Evolutionary conservation across 2,888 invertebrate genomes (phyloP), one percentile per base, ranked within the genome.

Genomic region (Parasteatoda lunata): DNA sequence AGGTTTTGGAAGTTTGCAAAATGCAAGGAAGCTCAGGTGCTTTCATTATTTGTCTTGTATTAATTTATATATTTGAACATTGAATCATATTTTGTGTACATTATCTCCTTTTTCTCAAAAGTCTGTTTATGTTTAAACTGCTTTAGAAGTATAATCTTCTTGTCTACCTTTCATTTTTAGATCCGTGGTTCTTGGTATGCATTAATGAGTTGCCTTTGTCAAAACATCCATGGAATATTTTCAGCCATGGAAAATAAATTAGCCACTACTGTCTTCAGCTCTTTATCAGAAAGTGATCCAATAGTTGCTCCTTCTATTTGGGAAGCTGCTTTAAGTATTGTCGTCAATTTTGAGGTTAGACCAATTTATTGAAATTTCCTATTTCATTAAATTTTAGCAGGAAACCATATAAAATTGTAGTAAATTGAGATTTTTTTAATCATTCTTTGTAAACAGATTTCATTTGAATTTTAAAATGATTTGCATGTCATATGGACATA

Each of bases 1-100:
- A 94, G 94, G 91, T 96, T 96, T 92, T 97, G 97, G 96, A 95
- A 94, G 90, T 93, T 94, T 68, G 93, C 94, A 3, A 94, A 94
- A 89, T 93, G 94, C 90, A 93, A 94, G 90, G 91, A 93, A 51
- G 90, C 93, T 9, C 91, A 92, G 85, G 91, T 92, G 51, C 48
- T 30, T 47, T n/a, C 11, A 13, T 73, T 68, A 51, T 15, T 11
- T 75, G 7, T n/a, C 11, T 70, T 3, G 4, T 15, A 30, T 52
- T 72, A 51, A 15, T 48, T 45, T 8, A 70, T 8, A 13, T 7
- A 13, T 59, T 59, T 59, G 59, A 13, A 7, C 9, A 59, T 13
- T 9, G 11, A 59, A 59, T 68, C 5, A 15, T 68, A 15, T 68
- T 9, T 30, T 15, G 4, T n/a, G 4, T 68, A n/a, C 15, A 4